phyloP scores from a whole-genome alignment of 2,797 vertebrate species.

The Threskiornis aethiopicus region DNA sequence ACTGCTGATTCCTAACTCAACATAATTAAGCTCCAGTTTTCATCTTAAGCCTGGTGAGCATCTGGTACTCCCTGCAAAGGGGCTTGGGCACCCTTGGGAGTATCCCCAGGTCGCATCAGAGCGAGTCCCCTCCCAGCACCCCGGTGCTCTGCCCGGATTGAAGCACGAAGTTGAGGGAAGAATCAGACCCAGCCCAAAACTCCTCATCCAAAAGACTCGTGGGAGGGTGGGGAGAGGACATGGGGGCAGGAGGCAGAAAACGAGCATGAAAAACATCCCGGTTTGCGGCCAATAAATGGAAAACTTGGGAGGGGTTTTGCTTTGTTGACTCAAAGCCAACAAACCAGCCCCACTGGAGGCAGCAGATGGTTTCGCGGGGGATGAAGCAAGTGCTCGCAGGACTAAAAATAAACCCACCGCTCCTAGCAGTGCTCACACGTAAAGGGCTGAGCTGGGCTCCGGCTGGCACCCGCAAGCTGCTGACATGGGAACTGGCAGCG shows the following conservation, averaged over 20 bases:
- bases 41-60: neutral
- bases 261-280: accelerated
- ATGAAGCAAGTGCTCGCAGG: neutral
- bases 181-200: neutral
- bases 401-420: neutral
- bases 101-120: accelerated
- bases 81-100: neutral
- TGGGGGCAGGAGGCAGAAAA: neutral
- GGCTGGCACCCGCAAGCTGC: accelerated
- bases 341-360: neutral
- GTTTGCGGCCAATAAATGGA: neutral
- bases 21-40: neutral
- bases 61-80: neutral
- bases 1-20: neutral
- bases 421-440: accelerated
- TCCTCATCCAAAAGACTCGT: neutral
- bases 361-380: neutral
- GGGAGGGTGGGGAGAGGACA: neutral
- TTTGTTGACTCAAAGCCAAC: neutral
- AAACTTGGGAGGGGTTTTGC: neutral
- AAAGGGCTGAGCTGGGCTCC: neutral
- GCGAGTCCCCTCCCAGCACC: accelerated
- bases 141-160: neutral
- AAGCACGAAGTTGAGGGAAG: neutral
- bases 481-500: accelerated